phyloP scores from a whole-genome alignment of 2,113 vertebrate genomes.

The Takifugu bimaculatus region DNA sequence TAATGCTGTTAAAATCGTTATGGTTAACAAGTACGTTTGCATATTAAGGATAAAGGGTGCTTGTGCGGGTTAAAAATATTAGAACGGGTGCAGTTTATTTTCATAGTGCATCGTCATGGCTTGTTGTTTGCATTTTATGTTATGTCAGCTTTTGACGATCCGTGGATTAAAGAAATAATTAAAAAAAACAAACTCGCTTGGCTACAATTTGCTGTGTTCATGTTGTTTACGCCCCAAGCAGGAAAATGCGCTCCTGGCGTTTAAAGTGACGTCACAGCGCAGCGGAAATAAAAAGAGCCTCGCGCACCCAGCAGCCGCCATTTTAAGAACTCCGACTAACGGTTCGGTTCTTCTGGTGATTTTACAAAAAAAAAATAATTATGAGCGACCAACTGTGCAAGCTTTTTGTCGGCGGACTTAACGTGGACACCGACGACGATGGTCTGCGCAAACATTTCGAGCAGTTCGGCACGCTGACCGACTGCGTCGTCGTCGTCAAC shows the following conservation, averaged over 20 bases:
- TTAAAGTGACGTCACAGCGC: conserved; percentile 18
- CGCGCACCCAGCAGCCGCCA: conserved; percentile 30
- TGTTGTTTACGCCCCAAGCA: too few species aligned
- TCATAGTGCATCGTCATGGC: too few species aligned
- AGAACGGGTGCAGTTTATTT: too few species aligned
- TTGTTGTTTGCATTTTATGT: too few species aligned
- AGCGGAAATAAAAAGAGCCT: conserved; percentile 40
- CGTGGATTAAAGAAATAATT: too few species aligned
- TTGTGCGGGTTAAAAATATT: too few species aligned
- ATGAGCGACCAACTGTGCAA: conserved; percentile 95
- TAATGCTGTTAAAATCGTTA: too few species aligned
- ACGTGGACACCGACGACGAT: conserved; percentile 93
- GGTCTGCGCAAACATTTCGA: conserved; percentile 92
- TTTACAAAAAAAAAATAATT: neutral
- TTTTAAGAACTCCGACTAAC: conserved; percentile 20
- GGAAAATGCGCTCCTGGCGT: neutral
- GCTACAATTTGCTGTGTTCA: too few species aligned
- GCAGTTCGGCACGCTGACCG: conserved; percentile 80
- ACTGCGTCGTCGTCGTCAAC: conserved; percentile 72
- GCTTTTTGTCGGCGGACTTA: conserved; percentile 94
- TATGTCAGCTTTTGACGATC: too few species aligned
- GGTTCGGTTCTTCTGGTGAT: neutral
- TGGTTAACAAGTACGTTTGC: too few species aligned
- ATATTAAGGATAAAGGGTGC: too few species aligned
- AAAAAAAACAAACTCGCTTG: too few species aligned